These are phyloP conservation scores for Falco peregrinus DNA, from an alignment of 2,797 vertebrate genomes.

Conservation along the genomic window DNA sequence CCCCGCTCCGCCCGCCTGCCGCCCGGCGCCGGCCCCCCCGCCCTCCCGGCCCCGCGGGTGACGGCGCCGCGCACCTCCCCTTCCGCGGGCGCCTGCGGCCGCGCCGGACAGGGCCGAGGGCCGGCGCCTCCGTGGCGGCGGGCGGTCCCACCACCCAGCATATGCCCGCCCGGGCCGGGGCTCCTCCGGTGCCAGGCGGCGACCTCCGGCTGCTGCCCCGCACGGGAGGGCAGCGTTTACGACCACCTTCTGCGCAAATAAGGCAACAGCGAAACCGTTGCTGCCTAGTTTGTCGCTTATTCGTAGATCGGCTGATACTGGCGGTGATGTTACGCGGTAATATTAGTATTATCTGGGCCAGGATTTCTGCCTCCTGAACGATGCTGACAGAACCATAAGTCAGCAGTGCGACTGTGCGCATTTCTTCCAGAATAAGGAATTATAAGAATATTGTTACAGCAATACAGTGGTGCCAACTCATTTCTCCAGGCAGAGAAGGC, in stretches of 20 bases:
- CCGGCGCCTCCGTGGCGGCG: no score
- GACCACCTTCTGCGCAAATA: accelerated
- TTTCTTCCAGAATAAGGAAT: neutral
- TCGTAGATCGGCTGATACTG: no score
- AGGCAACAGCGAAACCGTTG: accelerated
- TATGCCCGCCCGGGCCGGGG: neutral
- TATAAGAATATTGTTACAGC: neutral
- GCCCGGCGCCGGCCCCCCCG: no score
- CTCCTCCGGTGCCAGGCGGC: neutral
- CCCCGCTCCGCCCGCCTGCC: neutral
- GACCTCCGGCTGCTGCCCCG: no score
- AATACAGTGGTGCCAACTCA: neutral
- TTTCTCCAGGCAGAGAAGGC: neutral
- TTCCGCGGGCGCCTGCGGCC: neutral
- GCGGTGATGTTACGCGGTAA: neutral
- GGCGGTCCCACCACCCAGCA: no score
- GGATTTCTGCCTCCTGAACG: neutral
- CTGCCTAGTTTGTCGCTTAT: accelerated
- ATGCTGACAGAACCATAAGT: neutral
- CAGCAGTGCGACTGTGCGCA: accelerated
- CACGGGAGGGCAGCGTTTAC: neutral
- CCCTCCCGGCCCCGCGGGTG: neutral
- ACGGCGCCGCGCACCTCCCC: no score
- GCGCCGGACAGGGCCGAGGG: no score
- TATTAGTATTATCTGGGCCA: neutral